Evolutionary conservation across 2,797 vertebrate genomes (phyloP).

Genomic region (Tragelaphus oryx): DNA sequence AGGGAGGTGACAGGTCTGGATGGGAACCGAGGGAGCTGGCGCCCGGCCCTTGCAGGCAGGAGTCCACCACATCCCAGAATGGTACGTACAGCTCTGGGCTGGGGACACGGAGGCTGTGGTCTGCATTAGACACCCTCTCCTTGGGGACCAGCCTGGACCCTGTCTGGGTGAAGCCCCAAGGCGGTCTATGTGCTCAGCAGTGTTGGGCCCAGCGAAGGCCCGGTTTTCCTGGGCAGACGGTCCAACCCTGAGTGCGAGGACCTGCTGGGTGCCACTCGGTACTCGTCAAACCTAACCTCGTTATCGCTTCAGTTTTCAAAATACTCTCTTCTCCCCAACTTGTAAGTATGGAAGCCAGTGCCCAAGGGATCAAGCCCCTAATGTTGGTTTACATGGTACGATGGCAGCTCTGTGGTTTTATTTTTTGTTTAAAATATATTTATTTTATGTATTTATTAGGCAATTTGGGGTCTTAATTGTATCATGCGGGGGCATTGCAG

Average conservation of each 20-base stretch:
- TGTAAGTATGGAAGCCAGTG: not conserved
- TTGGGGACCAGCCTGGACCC: not conserved
- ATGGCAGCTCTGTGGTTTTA: not conserved
- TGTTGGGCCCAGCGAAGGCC: not conserved
- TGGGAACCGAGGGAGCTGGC: not conserved
- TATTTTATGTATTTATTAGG: not conserved
- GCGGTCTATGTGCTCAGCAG: fast-evolving
- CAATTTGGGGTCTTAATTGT: not conserved
- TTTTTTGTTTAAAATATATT: not conserved
- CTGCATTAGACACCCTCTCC: not conserved
- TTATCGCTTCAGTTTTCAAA: not conserved
- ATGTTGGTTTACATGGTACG: fast-evolving
- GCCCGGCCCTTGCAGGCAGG: not conserved
- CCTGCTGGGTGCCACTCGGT: fast-evolving
- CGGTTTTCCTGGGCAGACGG: not conserved
- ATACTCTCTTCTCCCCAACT: not conserved
- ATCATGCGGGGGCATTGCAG: not conserved
- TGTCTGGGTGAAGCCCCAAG: not conserved
- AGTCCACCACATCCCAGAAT: not conserved
- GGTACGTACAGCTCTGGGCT: fast-evolving
- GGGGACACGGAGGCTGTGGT: not conserved
- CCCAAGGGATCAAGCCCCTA: not conserved
- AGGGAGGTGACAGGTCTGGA: not conserved
- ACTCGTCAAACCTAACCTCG: fast-evolving
- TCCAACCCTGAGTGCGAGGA: fast-evolving